phyloP scores from a whole-genome alignment of 92 coral and sea anemone species.

The Actinostola sp. region DNA sequence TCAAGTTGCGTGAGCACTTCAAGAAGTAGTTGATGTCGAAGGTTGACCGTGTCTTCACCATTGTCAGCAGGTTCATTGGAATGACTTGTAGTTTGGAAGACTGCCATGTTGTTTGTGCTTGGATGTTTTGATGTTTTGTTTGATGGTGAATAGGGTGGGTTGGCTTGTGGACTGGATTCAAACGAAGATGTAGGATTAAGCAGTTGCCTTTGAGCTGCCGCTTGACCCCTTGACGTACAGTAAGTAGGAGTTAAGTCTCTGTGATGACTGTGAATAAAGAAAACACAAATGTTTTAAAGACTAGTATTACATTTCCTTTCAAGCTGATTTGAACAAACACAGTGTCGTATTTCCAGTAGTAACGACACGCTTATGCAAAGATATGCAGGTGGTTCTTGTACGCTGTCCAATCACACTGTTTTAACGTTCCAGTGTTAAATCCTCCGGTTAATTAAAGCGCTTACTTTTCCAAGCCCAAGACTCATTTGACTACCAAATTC shows the following conservation, averaged over 20 bases:
- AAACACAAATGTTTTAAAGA: no score
- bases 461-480: not conserved
- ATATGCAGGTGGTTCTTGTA: not conserved
- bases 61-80: no score
- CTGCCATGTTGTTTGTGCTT: not conserved
- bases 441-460: not conserved
- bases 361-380: not conserved
- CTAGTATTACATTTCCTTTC: no score
- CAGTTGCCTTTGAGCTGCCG: no score
- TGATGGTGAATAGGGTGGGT: not conserved
- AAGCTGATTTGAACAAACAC: not conserved
- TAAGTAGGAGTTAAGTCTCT: no score
- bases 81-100: not conserved
- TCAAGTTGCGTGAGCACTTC: constrained; percentile 19
- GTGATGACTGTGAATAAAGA: no score
- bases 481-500: no score
- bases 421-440: not conserved
- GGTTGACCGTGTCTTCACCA: not conserved
- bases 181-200: no score
- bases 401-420: not conserved
- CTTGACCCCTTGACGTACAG: no score
- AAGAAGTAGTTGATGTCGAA: constrained; percentile 12
- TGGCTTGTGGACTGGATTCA: not conserved
- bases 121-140: not conserved
- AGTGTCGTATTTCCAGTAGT: not conserved